Conservation (phyloP, 2,797 vertebrate species). For the Oreonectes daqikongensis region DNA sequence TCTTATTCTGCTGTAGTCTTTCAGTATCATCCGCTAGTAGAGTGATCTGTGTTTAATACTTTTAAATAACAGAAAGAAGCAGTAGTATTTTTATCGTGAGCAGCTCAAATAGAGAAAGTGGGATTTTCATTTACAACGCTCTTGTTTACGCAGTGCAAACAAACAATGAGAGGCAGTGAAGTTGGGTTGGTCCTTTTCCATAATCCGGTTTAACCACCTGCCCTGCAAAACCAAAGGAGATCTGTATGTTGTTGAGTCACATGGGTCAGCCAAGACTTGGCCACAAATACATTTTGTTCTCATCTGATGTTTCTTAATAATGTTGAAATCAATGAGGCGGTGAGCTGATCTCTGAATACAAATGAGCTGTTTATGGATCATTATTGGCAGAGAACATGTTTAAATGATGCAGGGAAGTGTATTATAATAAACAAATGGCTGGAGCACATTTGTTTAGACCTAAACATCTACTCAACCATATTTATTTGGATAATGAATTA, state of each 20-base stretch:
- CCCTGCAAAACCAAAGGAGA: not conserved
- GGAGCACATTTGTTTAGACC: not conserved
- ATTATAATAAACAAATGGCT: not conserved
- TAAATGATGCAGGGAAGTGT: not conserved
- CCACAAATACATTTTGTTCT: not conserved
- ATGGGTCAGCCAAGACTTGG: not conserved
- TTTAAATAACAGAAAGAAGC: not conserved
- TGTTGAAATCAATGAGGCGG: not conserved
- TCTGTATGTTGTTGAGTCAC: not conserved
- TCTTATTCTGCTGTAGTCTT: not conserved
- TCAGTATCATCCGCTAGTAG: not conserved
- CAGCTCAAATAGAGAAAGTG: not conserved
- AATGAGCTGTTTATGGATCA: not conserved
- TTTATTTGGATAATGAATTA: not conserved
- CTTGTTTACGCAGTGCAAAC: conserved; percentile 13
- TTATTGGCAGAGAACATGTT: not conserved
- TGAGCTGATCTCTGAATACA: not conserved
- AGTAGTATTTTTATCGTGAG: not conserved
- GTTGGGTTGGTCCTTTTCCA: not conserved
- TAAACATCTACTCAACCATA: not conserved
- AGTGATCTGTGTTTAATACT: conserved; percentile 2
- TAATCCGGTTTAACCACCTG: not conserved
- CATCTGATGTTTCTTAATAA: not conserved
- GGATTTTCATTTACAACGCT: not conserved
- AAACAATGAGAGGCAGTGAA: not conserved